Evolutionary conservation across 2,113 vertebrate species (phyloP), one percentile per base, ranked within the genome.

Genomic region (Lagopus muta): DNA sequence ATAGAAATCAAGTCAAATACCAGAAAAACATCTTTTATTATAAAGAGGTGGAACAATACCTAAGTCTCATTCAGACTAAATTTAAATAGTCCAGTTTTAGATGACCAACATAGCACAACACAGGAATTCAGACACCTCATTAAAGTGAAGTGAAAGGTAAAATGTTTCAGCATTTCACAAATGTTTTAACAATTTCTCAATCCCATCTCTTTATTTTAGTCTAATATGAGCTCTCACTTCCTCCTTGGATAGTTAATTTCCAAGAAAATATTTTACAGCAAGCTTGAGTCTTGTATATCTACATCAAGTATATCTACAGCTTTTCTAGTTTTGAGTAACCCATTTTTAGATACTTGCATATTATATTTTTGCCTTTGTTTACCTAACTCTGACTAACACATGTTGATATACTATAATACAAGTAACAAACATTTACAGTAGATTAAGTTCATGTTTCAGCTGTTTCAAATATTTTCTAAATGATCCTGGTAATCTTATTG

Each of bases 361-460:
- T 64, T 57, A 3, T 75, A 75, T 88, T 40, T 81, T 81, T 70
- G 50, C 61, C 61, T 88, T 72, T 27, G 62, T 83, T 91, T 96
- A 24, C 70, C 48, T 40, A 92, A 72, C 73, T 83, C 57, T 78
- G 79, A 81, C 54, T 42, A 78, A 90, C 54, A 66, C 77, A 84
- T 89, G 95, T 87, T 92, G 73, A 82, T 77, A 74, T 70, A 87
- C 81, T 91, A 83, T 82, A 86, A 81, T 89, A 92, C 19, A 19
- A 75, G 32, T 71, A 80, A 88, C 82, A 94, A 94, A 95, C 94
- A 95, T 94, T 95, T 97, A 76, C 82, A 94, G 28, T 54, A 93
- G 88, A 91, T 93, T 93, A 87, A 21, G 48, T 92, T 94, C 50
- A 80, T 1, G 0, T 94, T 94, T 94, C 69, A 89, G 55, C 88